Conservation (phyloP, 2,797 vertebrate genomes). For the Falco cherrug region DNA sequence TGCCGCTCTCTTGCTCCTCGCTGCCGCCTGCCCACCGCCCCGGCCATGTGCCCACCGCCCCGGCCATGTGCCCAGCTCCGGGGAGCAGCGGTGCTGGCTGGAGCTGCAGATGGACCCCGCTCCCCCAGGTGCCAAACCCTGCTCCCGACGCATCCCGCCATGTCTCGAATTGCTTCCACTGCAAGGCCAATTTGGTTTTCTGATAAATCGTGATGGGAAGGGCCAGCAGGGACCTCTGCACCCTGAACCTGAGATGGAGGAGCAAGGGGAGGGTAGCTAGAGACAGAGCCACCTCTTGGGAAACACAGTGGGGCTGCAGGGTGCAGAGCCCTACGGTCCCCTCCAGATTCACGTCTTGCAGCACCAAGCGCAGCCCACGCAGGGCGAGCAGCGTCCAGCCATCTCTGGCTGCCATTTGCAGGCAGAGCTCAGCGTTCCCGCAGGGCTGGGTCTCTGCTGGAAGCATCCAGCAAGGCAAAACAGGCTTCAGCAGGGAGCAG, state of each 20-base stretch:
- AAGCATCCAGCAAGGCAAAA: not conserved
- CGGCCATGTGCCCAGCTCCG: not conserved
- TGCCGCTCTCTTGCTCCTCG: not conserved
- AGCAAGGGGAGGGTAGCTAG: not conserved
- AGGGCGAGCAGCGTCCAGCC: not conserved
- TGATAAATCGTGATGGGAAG: not conserved
- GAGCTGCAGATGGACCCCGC: not conserved
- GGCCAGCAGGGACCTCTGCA: not conserved
- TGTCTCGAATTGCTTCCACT: not conserved
- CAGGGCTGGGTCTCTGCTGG: not conserved
- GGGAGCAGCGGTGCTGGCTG: not conserved
- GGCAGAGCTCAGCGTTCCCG: not conserved
- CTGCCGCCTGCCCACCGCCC: not conserved
- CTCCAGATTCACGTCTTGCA: not conserved
- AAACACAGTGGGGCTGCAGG: rapidly evolving
- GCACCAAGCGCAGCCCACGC: rapidly evolving
- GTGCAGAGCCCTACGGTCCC: rapidly evolving
- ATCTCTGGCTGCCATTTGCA: not conserved
- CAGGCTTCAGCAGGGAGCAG: rapidly evolving
- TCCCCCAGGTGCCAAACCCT: not conserved
- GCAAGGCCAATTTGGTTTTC: not conserved
- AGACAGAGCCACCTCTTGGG: not conserved
- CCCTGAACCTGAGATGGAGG: not conserved
- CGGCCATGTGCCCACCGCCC: not conserved
- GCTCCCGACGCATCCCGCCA: rapidly evolving